Conservation (phyloP, 1,140 invertebrate genomes). For the Bilobella aurantiaca region DNA sequence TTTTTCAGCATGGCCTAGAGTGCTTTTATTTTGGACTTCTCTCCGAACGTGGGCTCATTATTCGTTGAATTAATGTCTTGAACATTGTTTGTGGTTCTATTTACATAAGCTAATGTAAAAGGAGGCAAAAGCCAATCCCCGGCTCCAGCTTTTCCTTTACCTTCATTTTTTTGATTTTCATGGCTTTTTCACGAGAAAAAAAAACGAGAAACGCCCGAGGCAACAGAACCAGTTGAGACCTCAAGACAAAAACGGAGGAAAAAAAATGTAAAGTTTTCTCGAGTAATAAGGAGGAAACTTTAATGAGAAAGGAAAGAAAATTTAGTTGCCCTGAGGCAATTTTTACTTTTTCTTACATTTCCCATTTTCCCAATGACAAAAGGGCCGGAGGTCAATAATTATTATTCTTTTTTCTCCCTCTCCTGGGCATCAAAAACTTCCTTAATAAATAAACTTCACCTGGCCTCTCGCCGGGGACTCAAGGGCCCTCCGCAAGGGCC, state of each 20-base stretch:
- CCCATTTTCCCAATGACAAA: constrained; percentile 30
- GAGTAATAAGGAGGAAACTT: not conserved
- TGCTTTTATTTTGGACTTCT: not conserved
- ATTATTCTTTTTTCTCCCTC: not conserved
- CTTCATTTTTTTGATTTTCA: too few species aligned
- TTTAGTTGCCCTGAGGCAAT: constrained; percentile 20
- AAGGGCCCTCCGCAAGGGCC: too few species aligned
- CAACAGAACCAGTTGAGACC: not conserved
- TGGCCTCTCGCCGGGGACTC: too few species aligned
- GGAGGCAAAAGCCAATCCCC: too few species aligned
- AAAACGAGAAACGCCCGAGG: not conserved
- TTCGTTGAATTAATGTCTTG: not conserved
- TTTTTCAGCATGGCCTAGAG: not conserved
- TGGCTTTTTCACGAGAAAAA: not conserved
- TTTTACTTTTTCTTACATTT: constrained; percentile 1
- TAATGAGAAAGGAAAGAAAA: constrained; percentile 3
- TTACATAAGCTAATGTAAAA: not conserved
- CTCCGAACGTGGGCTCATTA: not conserved
- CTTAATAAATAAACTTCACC: not conserved
- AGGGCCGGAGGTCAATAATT: constrained; percentile 30
- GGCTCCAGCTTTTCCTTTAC: not conserved
- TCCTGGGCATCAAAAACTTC: not conserved
- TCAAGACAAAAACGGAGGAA: not conserved
- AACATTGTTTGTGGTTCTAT: not conserved
- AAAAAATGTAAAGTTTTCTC: not conserved